Conservation (phyloP, 2,113 vertebrate genomes). For the Puffinus mauretanicus region DNA sequence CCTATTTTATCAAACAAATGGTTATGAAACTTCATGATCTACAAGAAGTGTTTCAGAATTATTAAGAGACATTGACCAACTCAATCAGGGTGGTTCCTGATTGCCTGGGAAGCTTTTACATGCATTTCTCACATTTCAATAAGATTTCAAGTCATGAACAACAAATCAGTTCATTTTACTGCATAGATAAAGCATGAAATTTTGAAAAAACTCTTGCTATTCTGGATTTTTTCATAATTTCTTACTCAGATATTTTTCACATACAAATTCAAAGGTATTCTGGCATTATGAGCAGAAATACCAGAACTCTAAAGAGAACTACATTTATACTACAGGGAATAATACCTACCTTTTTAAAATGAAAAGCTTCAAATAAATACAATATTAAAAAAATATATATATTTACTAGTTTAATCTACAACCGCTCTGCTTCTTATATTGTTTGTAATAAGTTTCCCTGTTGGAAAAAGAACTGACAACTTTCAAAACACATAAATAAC, state of each 20-base stretch:
- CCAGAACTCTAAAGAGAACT: background rate
- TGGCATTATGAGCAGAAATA: background rate
- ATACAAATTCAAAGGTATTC: background rate
- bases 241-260: background rate
- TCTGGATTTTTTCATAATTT: background rate
- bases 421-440: background rate
- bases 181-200: fast-evolving
- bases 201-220: background rate
- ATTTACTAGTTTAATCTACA: background rate
- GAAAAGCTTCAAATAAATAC: background rate
- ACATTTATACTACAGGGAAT: background rate
- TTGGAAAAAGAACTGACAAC: background rate
- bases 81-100: background rate
- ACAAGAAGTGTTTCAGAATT: background rate
- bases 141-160: background rate
- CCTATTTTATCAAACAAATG: background rate
- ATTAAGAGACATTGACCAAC: background rate
- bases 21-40: background rate
- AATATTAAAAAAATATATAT: background rate
- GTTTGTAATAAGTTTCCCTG: background rate
- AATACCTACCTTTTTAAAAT: background rate
- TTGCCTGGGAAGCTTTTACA: background rate
- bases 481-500: background rate
- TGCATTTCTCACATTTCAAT: background rate
- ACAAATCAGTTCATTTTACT: background rate